These are phyloP conservation scores for Ophion slaviceki DNA, from an alignment of 2,888 invertebrate genomes.

Conservation along the genomic window DNA sequence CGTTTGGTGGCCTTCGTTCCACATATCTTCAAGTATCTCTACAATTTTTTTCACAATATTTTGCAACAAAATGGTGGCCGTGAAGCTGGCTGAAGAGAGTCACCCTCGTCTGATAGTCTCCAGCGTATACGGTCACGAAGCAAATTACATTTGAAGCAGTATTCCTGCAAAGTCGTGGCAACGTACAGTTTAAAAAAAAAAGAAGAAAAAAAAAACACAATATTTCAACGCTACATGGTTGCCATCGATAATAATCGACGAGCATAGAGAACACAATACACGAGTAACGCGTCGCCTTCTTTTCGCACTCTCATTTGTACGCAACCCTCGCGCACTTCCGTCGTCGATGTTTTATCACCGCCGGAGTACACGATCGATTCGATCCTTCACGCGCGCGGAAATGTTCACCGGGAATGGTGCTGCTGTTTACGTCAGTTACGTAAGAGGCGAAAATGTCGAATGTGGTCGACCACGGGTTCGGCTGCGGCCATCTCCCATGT, in stretches of 20 bases:
- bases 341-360: not conserved
- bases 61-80: too few relatives aligned
- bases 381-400: conserved; percentile 43
- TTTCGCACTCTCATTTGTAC: not conserved
- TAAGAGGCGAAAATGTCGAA: not conserved
- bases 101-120: too few relatives aligned
- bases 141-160: conserved; percentile 10
- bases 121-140: not conserved
- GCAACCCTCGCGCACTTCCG: conserved; percentile 1
- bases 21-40: too few relatives aligned
- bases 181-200: not conserved
- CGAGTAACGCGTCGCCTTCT: not conserved
- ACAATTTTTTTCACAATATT: too few relatives aligned
- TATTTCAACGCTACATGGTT: conserved; percentile 2
- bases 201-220: conserved; percentile 21
- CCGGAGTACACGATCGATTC: conserved; percentile 16
- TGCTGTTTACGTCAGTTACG: not conserved
- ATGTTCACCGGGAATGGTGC: conserved; percentile 13
- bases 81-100: too few relatives aligned
- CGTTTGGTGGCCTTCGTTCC: too few relatives aligned
- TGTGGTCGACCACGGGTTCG: not conserved
- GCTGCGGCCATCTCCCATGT: too few relatives aligned
- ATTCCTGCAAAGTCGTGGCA: too few relatives aligned
- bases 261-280: not conserved
- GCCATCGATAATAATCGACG: conserved; percentile 9